These are phyloP conservation scores for Brachirus orientalis DNA, from an alignment of 2,113 vertebrate species.

Conservation along the genomic window DNA sequence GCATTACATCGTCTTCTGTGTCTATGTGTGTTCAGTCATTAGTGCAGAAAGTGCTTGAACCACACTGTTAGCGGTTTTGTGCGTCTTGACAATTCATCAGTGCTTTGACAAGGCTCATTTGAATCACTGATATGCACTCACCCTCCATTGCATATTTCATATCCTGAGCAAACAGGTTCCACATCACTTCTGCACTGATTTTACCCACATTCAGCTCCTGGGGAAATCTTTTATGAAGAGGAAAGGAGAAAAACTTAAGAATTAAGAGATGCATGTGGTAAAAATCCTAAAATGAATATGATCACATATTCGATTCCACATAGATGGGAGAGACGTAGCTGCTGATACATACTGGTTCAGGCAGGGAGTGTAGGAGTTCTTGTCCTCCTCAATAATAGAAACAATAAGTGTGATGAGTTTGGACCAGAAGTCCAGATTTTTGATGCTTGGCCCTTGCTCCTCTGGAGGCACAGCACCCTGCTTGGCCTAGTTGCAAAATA, in stretches of 20 bases:
- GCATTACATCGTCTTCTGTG: not conserved
- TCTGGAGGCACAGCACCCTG: conserved; percentile 94
- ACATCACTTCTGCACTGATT: conserved; percentile 99
- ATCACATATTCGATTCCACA: not conserved
- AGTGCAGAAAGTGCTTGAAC: not conserved
- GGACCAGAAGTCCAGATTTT: conserved; percentile 99
- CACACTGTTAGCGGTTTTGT: not conserved
- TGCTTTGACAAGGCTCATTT: conserved; percentile 2
- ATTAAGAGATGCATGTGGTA: too few species aligned
- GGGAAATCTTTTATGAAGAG: conserved; percentile 84
- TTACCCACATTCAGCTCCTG: conserved; percentile 97
- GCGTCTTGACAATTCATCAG: not conserved
- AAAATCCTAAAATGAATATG: not conserved
- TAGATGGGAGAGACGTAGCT: too few species aligned
- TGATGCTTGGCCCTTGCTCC: conserved; percentile 98
- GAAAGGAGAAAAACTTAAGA: conserved; percentile 11
- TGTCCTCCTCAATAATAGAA: conserved; percentile 98
- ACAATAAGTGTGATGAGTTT: conserved; percentile 99
- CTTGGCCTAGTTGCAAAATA: conserved; percentile 83
- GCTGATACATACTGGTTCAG: conserved; percentile 92
- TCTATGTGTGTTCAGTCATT: conserved; percentile 6
- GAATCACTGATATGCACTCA: conserved; percentile 72
- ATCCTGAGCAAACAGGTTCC: conserved; percentile 98
- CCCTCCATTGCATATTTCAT: conserved; percentile 99
- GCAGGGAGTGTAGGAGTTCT: conserved; percentile 98